These are phyloP conservation scores for Gyrodactylus salaris DNA, from an alignment of 1,140 invertebrate species.

Conservation along the genomic window DNA sequence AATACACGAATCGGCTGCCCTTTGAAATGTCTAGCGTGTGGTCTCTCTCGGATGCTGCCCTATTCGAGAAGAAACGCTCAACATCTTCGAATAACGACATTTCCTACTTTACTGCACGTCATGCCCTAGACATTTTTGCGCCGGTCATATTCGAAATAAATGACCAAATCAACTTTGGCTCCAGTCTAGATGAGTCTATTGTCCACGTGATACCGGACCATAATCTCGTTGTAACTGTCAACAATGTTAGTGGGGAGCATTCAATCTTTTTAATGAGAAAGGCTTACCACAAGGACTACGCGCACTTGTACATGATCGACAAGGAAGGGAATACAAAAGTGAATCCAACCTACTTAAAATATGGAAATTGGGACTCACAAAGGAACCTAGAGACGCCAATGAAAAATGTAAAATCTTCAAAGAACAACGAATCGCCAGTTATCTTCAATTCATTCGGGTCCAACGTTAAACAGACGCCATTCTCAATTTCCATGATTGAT, in stretches of 20 bases:
- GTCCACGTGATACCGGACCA: not conserved
- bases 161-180: not conserved
- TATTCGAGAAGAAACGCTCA: not conserved
- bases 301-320: not conserved
- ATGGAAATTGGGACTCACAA: not conserved
- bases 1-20: not conserved
- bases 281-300: not conserved
- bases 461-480: not conserved
- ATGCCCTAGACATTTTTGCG: not conserved
- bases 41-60: not conserved
- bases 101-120: not conserved
- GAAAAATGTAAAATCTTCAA: not conserved
- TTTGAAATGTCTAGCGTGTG: not conserved
- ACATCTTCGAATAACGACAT: not conserved
- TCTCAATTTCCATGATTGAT: not conserved
- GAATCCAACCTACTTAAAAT: not conserved
- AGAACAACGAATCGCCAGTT: not conserved
- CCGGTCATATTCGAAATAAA: not conserved
- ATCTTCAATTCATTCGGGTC: not conserved
- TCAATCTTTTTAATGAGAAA: not conserved
- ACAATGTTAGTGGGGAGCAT: not conserved
- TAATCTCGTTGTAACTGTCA: not conserved
- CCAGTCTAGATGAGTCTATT: not conserved
- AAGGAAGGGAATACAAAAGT: not conserved
- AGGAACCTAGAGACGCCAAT: not conserved